Percentiles rank a stretch among this genome's conserved stretches.
Conservation (phyloP, 2,888 invertebrate genomes). For the Actias luna region DNA sequence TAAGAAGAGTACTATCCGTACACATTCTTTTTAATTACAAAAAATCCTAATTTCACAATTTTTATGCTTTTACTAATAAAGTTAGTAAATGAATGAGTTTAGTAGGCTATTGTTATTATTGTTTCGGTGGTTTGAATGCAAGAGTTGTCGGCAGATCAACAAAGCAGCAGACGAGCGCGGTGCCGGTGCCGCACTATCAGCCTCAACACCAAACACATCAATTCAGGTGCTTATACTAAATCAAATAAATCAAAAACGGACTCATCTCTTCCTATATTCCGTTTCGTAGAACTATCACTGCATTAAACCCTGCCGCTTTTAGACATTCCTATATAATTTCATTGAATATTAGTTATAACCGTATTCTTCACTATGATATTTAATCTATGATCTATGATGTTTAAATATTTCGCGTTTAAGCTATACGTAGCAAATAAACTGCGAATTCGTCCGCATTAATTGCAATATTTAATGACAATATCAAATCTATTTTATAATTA, state of each 20-base stretch:
- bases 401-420: too few relatives aligned
- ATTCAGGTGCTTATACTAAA: constrained; percentile 60
- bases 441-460: too few relatives aligned
- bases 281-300: neutral
- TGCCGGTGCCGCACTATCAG: constrained; percentile 73
- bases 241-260: neutral
- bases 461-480: too few relatives aligned
- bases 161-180: constrained; percentile 71
- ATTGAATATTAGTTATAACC: neutral
- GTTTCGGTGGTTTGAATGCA: constrained; percentile 19
- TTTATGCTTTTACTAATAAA: neutral
- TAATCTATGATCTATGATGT: too few relatives aligned
- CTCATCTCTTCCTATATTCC: neutral
- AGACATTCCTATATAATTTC: neutral
- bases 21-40: too few relatives aligned
- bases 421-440: too few relatives aligned
- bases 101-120: neutral
- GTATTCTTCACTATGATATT: too few relatives aligned
- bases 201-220: constrained; percentile 76
- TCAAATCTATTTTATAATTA: too few relatives aligned
- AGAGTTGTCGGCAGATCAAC: constrained; percentile 66
- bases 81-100: neutral
- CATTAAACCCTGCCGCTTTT: neutral
- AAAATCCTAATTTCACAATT: too few relatives aligned
- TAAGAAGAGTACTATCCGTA: too few relatives aligned